A percentile compares a stretch with the other conserved stretches of the same genome.
Evolutionary conservation across 2,113 vertebrate genomes (phyloP).

Genomic region (Gorsachius goisagi): DNA sequence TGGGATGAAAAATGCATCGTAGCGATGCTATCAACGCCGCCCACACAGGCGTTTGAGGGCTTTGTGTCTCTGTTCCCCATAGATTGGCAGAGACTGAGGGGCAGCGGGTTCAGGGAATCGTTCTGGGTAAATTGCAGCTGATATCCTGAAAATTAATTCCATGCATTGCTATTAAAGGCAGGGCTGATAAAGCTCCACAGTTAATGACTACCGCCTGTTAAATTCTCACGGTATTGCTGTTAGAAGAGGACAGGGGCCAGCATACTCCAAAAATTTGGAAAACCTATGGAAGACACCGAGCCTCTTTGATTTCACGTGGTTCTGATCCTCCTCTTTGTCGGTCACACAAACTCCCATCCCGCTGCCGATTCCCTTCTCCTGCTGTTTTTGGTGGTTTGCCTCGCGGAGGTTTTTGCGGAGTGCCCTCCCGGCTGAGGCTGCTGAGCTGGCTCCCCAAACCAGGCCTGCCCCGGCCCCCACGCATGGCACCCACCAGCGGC

Average conservation of each 20-base stretch:
- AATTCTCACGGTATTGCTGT: accelerated
- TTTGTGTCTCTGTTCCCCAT: no score
- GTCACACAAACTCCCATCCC: background rate
- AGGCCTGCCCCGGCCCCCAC: accelerated
- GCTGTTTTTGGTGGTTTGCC: accelerated
- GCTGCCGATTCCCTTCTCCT: background rate
- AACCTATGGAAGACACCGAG: accelerated
- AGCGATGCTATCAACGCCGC: background rate
- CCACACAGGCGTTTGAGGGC: accelerated
- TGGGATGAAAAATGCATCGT: background rate
- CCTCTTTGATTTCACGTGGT: accelerated
- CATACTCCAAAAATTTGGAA: background rate
- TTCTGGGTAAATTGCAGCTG: background rate
- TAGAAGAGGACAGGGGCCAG: background rate
- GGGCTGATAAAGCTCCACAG: background rate
- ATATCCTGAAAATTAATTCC: accelerated
- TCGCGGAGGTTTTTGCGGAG: accelerated
- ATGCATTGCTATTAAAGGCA: accelerated
- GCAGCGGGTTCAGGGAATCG: no score
- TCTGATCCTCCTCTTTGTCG: no score
- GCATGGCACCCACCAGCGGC: accelerated
- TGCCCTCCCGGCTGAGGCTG: background rate
- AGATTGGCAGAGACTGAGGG: no score
- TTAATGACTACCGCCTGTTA: accelerated
- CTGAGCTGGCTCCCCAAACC: accelerated